These are phyloP conservation scores for Osmoderma eremita DNA, from an alignment of 2,888 invertebrate genomes.

Conservation along the genomic window DNA sequence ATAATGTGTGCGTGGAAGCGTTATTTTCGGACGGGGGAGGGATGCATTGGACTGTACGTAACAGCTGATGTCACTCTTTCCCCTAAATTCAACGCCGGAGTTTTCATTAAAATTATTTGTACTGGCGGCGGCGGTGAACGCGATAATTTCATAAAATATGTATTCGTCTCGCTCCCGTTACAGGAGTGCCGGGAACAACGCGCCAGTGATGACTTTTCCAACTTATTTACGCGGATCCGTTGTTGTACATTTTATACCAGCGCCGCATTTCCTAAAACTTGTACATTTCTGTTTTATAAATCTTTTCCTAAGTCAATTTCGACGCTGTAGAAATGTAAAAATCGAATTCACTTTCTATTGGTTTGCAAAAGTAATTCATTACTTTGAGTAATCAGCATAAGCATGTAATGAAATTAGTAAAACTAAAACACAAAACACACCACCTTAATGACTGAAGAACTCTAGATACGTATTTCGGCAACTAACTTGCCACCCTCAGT, in stretches of 20 bases:
- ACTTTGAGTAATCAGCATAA: too few species aligned
- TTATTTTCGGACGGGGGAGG: constrained; percentile 60
- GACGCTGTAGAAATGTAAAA: too few species aligned
- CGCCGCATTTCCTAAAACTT: too few species aligned
- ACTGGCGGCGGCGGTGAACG: constrained; percentile 56
- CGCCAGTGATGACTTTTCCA: constrained; percentile 23
- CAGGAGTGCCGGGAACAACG: constrained; percentile 15
- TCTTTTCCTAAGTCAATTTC: too few species aligned
- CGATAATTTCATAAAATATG: constrained; percentile 65
- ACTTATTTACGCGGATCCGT: constrained; percentile 7
- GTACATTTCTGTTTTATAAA: too few species aligned
- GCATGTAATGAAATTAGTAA: too few species aligned
- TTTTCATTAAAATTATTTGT: constrained; percentile 65
- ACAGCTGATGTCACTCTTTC: constrained; percentile 66
- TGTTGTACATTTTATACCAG: constrained; percentile 18
- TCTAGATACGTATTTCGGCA: too few species aligned
- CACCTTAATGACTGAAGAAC: too few species aligned
- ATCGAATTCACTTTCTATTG: too few species aligned
- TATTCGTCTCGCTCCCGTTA: constrained; percentile 54
- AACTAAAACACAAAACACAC: too few species aligned
- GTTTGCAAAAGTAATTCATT: too few species aligned
- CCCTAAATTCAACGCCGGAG: constrained; percentile 59
- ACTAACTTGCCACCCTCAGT: too few species aligned
- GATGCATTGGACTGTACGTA: constrained; percentile 64
- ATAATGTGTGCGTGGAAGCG: constrained; percentile 61